phyloP scores from a whole-genome alignment of 2,113 vertebrate species.

The Megaceryle torquata region DNA sequence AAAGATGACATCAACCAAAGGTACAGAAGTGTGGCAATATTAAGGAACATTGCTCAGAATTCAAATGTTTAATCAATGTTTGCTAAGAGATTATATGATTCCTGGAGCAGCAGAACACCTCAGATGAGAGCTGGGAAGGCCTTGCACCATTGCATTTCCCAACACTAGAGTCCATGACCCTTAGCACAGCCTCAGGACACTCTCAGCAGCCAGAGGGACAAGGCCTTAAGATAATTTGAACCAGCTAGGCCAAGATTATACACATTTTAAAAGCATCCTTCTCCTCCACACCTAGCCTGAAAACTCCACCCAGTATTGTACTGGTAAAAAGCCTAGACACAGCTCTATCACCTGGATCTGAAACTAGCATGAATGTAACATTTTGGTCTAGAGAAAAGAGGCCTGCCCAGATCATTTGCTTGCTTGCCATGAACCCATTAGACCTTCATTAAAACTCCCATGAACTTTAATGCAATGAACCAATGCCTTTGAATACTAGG shows the following conservation, averaged over 20 bases:
- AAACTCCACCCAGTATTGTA: neutral
- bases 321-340: neutral
- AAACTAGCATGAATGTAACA: neutral
- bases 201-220: neutral
- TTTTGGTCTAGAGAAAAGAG: neutral
- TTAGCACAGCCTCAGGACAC: neutral
- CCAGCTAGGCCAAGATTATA: neutral
- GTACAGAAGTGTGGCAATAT: neutral
- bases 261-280: neutral
- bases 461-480: neutral
- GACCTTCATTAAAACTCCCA: neutral
- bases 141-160: neutral
- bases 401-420: neutral
- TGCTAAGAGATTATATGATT: neutral
- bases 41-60: neutral
- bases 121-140: neutral
- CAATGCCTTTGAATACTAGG: neutral
- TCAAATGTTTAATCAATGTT: rapidly evolving
- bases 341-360: neutral
- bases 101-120: neutral
- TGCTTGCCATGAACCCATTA: neutral
- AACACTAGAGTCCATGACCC: neutral
- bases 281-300: rapidly evolving
- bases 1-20: neutral
- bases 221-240: neutral